These are phyloP conservation scores for Benthochromis sp. DNA, from an alignment of 2,113 vertebrate genomes.

Conservation along the genomic window DNA sequence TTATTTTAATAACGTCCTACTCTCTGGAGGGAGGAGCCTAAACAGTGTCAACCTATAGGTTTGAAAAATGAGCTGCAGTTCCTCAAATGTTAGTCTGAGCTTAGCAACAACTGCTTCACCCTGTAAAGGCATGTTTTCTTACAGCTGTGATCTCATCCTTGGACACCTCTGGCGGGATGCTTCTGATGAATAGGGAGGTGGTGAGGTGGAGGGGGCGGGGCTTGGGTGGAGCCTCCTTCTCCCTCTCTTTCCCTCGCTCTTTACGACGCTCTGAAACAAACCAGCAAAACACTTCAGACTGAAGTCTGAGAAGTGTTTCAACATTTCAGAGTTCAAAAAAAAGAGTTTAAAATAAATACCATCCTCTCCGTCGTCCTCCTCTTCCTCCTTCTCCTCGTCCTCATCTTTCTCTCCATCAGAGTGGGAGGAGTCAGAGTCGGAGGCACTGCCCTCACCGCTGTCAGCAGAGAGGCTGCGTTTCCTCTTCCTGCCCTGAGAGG, in stretches of 20 bases:
- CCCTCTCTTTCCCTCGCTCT: slow-evolving; percentile 53
- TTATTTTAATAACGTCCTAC: background rate
- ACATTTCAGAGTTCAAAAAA: background rate
- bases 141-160: slow-evolving; percentile 85
- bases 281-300: background rate
- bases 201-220: slow-evolving; percentile 87
- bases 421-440: slow-evolving; percentile 72
- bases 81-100: background rate
- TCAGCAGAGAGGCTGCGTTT: slow-evolving; percentile 74
- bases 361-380: slow-evolving; percentile 21
- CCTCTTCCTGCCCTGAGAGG: slow-evolving; percentile 73
- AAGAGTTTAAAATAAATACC: background rate
- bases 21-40: background rate
- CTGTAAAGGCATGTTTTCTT: slow-evolving; percentile 12
- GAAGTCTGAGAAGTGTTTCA: background rate
- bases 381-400: slow-evolving; percentile 47
- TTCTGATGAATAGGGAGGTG: slow-evolving; percentile 85
- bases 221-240: slow-evolving; percentile 65
- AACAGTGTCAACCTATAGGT: background rate
- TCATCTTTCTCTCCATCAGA: slow-evolving; percentile 56
- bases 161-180: slow-evolving; percentile 82
- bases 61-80: background rate
- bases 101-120: background rate
- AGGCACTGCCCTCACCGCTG: slow-evolving; percentile 65
- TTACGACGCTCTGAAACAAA: slow-evolving; percentile 21